Base-by-base conservation (phyloP, 2,113 vertebrate genomes). In the Caretta caretta region DNA sequence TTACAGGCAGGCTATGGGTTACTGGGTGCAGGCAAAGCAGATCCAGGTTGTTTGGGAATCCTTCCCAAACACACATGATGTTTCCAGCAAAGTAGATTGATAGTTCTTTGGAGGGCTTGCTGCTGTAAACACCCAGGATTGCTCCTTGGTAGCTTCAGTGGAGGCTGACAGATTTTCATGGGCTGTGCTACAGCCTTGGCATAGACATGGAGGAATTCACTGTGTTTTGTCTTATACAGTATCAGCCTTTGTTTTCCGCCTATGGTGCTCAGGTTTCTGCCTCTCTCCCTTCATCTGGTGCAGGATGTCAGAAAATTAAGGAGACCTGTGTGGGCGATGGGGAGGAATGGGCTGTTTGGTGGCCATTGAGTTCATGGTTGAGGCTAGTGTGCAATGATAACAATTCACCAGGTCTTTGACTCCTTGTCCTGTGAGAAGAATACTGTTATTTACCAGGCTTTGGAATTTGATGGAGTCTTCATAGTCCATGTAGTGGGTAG, bases 371-470 rank as follows among this genome's bases (percentile, higher is more conserved):
- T 49, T 50, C 5, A 35, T 35, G 49, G 29, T 24, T 19, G 49
- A 42, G 76, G 22, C 19, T 50, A 20, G 69, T 5, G 3, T n/a
- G 0, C 51, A 31, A 27, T 12, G 10, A 22, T 65, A 7, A 6
- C 38, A 14, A 2, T 50, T 88, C 53, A 20, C 10, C 4, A 42
- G 50, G 0, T 38, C 57, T 22, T 10, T 69, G n/a, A 2, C 62
- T 59, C 14, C 35, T 59, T 29, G 8, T 25, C n/a, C 31, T 17
- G 38, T 0, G 1, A 19, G 20, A 29, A 24, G 13, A 27, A 27
- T 0, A 0, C 2, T 57, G 62, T 65, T 51, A 1, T 51, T n/a
- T 57, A 48, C 5, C 79, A 72, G 24, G 11, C 51, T 78, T 54
- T 59, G 75, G 62, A 49, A 29, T 42, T 48, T 42, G 0, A 0